A percentile compares a stretch with the other conserved stretches of the same genome.
phyloP scores from a whole-genome alignment of 2,797 vertebrate genomes.

The Chelidonichthys spinosus region DNA sequence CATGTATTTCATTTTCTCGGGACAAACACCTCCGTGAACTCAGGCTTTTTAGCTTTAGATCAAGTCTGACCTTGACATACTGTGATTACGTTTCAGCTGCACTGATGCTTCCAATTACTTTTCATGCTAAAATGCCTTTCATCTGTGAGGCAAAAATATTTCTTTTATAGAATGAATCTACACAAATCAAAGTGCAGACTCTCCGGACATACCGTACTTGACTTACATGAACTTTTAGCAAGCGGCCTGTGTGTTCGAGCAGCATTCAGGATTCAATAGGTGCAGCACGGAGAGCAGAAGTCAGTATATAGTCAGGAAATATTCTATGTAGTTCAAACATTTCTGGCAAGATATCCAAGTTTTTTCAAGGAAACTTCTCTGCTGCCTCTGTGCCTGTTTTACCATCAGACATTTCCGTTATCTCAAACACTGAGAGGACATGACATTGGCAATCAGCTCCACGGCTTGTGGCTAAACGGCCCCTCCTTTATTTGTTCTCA shows the following conservation, averaged over 20 bases:
- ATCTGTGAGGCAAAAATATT: neutral
- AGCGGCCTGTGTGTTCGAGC: neutral
- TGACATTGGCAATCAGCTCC: slow-evolving; percentile 1
- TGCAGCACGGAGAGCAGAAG: neutral
- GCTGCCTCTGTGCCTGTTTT: neutral
- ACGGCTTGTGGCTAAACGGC: neutral
- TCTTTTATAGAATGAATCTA: neutral
- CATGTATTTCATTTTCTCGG: neutral
- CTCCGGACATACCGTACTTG: neutral
- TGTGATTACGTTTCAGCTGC: slow-evolving; percentile 13
- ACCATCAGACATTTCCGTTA: neutral
- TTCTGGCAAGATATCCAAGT: neutral
- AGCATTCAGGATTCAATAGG: neutral
- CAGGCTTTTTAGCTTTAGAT: neutral
- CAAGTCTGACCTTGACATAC: slow-evolving; percentile 30
- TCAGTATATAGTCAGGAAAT: neutral
- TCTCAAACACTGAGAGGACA: slow-evolving; percentile 7
- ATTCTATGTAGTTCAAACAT: neutral
- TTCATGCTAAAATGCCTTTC: slow-evolving; percentile 3
- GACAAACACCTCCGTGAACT: neutral
- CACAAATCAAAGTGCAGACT: neutral
- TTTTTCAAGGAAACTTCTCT: neutral
- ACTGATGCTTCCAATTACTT: neutral
- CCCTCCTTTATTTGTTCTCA: slow-evolving; percentile 16
- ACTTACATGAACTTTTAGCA: neutral